These are phyloP conservation scores for Zoanthus sociatus DNA, from an alignment of 92 coral and sea anemone genomes.

Conservation along the genomic window DNA sequence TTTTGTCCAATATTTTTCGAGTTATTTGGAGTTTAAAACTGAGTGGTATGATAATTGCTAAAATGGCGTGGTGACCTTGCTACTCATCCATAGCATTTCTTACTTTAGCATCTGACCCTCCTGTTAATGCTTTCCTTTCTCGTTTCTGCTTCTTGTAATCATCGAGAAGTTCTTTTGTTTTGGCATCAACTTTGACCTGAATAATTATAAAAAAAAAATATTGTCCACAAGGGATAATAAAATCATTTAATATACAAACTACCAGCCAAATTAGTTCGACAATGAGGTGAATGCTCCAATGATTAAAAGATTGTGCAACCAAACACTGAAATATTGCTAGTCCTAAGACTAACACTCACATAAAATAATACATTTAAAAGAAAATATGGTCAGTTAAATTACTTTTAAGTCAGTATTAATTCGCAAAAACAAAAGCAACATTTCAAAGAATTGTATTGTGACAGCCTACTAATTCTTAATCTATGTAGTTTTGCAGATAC, in stretches of 20 bases:
- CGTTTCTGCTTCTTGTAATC: slow-evolving; percentile 93
- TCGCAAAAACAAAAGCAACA: too few species aligned
- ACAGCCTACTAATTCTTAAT: too few species aligned
- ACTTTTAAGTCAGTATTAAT: too few species aligned
- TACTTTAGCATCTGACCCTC: slow-evolving; percentile 31
- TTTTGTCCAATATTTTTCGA: not conserved
- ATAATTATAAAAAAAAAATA: not conserved
- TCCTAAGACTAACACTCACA: too few species aligned
- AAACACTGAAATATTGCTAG: too few species aligned
- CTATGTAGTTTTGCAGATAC: too few species aligned
- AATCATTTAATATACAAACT: not conserved
- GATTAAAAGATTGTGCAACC: too few species aligned
- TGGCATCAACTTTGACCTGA: slow-evolving; percentile 98
- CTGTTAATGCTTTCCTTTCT: slow-evolving; percentile 53
- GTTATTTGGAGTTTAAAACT: not conserved
- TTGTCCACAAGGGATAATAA: not conserved
- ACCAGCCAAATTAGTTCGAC: too few species aligned
- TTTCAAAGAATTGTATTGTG: too few species aligned
- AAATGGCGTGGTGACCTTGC: not conserved
- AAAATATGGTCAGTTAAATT: too few species aligned
- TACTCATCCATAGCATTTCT: not conserved
- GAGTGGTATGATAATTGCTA: slow-evolving; percentile 2
- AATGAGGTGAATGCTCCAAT: too few species aligned
- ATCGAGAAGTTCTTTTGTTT: slow-evolving; percentile 90
- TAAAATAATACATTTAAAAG: too few species aligned